Base-by-base conservation (phyloP, 1,140 invertebrate genomes). In the Drosophila aff. region DNA sequence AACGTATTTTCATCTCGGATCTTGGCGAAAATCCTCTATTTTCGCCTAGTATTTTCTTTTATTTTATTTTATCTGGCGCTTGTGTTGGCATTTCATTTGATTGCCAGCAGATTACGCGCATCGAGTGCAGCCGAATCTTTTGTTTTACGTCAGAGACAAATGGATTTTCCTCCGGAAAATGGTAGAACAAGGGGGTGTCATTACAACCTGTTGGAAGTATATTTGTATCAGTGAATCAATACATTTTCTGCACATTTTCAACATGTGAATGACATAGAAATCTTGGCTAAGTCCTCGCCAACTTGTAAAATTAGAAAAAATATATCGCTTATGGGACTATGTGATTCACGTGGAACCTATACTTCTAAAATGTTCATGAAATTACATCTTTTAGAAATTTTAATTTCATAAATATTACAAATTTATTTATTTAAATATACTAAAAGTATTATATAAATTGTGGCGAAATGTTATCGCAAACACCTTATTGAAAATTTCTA, bases 1-100 rank as follows among this genome's bases (percentile, higher is more conserved):
- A 89, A 36, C 64, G 66, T 60, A 85, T 82, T 85, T 82, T 79
- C 63, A 76, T 87, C 65, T 80, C 53, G 64, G 62, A 47, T 69
- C 66, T 66, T 55, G 68, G 67, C 31, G 38, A 77, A 77, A 33
- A 77, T 77, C 75, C 40, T 77, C 40, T 78, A 78, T 68, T 77
- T 43, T 44, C n/a, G 49, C 33, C 38, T 44, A 77, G 36, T 23
- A 69, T 65, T 83, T 57, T 83, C 47, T 86, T 77, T 74, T 58
- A 63, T 83, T 89, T 63, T 80, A 62, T 86, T 77, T 80, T 67
- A 66, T 69, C 71, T 63, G 47, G 43, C 52, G 59, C 58, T 73
- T 68, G 47, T 66, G 59, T 69, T 53, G 60, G 55, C 59, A 61
- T 52, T 63, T 53, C 49, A 65, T 79, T 82, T 62, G 55, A 47